These are phyloP conservation scores for Drosophila demipolita DNA, from an alignment of 2,888 invertebrate species.

Conservation along the genomic window DNA sequence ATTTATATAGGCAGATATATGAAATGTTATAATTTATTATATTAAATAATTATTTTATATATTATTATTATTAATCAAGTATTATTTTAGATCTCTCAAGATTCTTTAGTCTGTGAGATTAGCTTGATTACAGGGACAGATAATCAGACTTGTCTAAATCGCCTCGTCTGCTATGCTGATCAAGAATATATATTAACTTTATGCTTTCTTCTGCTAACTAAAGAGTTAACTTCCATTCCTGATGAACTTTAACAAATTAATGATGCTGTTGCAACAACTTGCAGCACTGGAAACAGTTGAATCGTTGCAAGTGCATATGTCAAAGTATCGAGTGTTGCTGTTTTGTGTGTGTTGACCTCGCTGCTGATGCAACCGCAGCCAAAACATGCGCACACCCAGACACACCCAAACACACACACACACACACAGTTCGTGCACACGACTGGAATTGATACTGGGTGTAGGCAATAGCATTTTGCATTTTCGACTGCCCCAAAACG, in stretches of 20 bases:
- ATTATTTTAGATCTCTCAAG: neutral
- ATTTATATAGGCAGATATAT: neutral
- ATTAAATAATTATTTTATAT: neutral
- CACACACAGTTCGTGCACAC: slow-evolving; percentile 23
- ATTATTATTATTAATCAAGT: neutral
- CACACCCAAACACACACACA: neutral
- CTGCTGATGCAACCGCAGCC: slow-evolving; percentile 60
- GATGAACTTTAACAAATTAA: neutral
- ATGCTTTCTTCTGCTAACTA: neutral
- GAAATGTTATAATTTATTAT: neutral
- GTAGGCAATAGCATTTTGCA: slow-evolving; percentile 48
- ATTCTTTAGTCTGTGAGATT: neutral
- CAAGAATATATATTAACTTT: neutral
- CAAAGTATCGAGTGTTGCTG: slow-evolving; percentile 33
- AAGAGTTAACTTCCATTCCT: neutral
- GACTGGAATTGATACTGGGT: slow-evolving; percentile 31
- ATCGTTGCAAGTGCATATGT: slow-evolving; percentile 23
- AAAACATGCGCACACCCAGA: slow-evolving; percentile 45
- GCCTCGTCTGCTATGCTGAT: neutral
- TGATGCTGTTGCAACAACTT: neutral
- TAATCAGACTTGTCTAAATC: neutral
- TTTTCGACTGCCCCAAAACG: slow-evolving; percentile 33
- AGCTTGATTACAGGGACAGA: neutral
- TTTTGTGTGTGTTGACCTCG: slow-evolving; percentile 36
- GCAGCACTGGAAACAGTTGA: slow-evolving; percentile 24